A percentile compares a stretch with the other conserved stretches of the same genome.
Conservation (phyloP, 2,113 vertebrate species). For the Pterocles burchelli region DNA sequence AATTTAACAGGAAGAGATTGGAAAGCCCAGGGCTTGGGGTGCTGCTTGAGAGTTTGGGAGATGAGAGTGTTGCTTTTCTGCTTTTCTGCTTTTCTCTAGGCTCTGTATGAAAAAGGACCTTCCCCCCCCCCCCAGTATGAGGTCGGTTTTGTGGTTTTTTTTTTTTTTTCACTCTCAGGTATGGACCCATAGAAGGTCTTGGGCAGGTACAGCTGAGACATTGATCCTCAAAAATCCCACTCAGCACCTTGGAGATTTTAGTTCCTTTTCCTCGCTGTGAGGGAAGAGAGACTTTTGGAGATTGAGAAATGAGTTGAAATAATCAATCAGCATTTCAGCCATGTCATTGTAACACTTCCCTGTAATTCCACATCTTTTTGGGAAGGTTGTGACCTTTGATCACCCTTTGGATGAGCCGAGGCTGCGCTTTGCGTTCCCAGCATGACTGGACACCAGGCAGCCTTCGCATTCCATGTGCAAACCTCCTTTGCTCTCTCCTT, state of each 20-base stretch:
- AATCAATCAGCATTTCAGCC: neutral
- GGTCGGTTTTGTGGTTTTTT: fast-evolving
- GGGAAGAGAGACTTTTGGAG: neutral
- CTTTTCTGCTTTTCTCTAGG: neutral
- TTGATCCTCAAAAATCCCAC: neutral
- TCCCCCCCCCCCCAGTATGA: too few relatives aligned
- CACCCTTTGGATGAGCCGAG: neutral
- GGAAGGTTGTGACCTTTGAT: neutral
- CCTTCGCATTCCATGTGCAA: neutral
- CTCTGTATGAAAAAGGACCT: neutral
- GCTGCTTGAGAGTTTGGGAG: neutral
- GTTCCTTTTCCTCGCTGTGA: neutral
- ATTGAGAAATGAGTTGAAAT: neutral
- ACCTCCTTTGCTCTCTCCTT: neutral
- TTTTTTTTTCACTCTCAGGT: fast-evolving
- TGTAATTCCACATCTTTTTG: neutral
- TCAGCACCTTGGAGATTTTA: neutral
- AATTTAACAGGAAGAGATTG: neutral
- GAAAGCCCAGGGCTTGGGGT: neutral
- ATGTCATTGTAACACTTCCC: neutral
- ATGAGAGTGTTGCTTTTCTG: neutral
- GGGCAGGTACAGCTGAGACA: neutral
- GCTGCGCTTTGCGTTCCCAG: neutral
- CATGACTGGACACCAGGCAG: neutral
- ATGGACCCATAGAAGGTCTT: neutral